These are phyloP conservation scores for Rhinophrynus dorsalis DNA, from an alignment of 2,797 vertebrate species.

Conservation along the genomic window DNA sequence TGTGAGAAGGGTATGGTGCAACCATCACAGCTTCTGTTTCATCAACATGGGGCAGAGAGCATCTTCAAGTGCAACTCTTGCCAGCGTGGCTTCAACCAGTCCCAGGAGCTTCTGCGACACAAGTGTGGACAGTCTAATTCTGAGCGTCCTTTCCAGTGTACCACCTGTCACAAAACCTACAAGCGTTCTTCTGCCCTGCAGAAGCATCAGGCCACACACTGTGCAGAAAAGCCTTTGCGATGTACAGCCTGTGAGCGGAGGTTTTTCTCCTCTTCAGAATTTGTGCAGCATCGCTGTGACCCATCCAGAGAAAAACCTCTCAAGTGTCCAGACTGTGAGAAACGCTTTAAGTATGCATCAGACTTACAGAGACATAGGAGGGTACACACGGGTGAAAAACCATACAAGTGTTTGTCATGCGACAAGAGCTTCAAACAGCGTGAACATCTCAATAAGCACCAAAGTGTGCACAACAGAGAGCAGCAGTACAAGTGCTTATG, in stretches of 20 bases:
- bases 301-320: constrained; percentile 92
- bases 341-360: constrained; percentile 94
- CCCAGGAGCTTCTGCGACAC: constrained; percentile 90
- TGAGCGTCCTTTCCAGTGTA: constrained; percentile 93
- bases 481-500: constrained; percentile 97
- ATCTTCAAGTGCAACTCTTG: constrained; percentile 96
- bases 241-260: constrained; percentile 95
- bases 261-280: constrained; percentile 94
- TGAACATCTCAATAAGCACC: constrained; percentile 94
- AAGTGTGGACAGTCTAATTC: constrained; percentile 80
- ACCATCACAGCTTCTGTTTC: constrained; percentile 93
- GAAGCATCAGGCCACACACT: constrained; percentile 93
- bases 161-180: constrained; percentile 91
- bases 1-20: constrained; percentile 96
- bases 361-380: constrained; percentile 93
- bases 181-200: constrained; percentile 93
- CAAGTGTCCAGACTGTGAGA: constrained; percentile 94
- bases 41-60: constrained; percentile 96
- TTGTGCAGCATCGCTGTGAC: constrained; percentile 95
- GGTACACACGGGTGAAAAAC: constrained; percentile 94
- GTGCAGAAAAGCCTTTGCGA: constrained; percentile 92
- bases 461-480: constrained; percentile 90
- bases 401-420: constrained; percentile 92
- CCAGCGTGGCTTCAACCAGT: constrained; percentile 96
- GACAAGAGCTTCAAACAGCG: constrained; percentile 98